Conservation (phyloP, 2,888 invertebrate species). For the Dione juno region DNA sequence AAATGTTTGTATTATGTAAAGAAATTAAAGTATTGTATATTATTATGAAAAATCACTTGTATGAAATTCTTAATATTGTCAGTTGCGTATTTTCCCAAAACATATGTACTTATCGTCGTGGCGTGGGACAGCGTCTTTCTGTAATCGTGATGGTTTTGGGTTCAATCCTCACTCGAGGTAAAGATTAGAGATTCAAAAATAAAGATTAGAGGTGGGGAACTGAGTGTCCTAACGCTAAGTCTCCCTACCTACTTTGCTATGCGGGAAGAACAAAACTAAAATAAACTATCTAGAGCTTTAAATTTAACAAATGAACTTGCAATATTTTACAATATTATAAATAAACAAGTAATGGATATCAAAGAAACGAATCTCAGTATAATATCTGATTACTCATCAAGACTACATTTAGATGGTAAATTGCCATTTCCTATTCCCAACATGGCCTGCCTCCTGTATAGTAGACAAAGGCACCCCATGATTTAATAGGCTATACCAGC, state of each 20-base stretch:
- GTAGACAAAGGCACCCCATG: slow-evolving; percentile 56
- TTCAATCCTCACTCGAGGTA: background rate
- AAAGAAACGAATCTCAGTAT: slow-evolving; percentile 22
- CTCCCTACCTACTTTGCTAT: no score
- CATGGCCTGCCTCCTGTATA: slow-evolving; percentile 55
- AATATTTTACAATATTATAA: background rate
- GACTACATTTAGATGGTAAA: slow-evolving; percentile 56
- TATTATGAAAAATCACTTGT: background rate
- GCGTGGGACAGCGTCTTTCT: background rate
- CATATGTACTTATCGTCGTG: no score
- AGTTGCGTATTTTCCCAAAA: no score
- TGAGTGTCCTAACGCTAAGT: no score
- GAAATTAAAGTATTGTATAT: background rate
- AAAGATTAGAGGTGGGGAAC: no score
- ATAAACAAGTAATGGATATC: slow-evolving; percentile 9
- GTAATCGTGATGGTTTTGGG: background rate
- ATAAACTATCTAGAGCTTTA: no score
- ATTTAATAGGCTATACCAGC: slow-evolving; percentile 59
- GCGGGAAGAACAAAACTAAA: no score
- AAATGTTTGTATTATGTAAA: background rate
- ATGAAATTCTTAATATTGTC: no score
- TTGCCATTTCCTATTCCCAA: slow-evolving; percentile 58
- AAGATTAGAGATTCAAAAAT: no score
- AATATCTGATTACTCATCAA: slow-evolving; percentile 46
- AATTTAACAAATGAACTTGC: no score